A percentile compares a stretch with the other conserved stretches of the same genome.
Evolutionary conservation across 1,140 invertebrate species (phyloP).

Genomic region (Drosophila murphyi): DNA sequence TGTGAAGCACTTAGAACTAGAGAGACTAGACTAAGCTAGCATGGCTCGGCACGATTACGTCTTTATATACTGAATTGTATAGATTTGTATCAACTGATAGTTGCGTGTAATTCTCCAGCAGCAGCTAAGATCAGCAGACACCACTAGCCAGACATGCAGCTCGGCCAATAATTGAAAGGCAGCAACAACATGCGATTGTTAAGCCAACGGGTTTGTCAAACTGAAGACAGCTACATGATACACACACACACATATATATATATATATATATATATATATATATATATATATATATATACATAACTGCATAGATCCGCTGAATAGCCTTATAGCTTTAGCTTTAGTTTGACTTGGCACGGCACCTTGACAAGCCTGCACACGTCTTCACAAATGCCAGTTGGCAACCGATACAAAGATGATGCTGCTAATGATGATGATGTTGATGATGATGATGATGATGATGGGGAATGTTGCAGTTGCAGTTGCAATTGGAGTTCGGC

Average conservation of each 20-base stretch:
- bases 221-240: slow-evolving; percentile 22
- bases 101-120: slow-evolving; percentile 44
- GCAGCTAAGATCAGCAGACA: slow-evolving; percentile 8
- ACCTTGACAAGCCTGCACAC: slow-evolving; percentile 75
- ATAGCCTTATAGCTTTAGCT: slow-evolving; percentile 6
- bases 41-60: slow-evolving; percentile 56
- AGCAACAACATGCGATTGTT: slow-evolving; percentile 64
- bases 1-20: slow-evolving; percentile 42
- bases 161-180: slow-evolving; percentile 73
- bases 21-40: slow-evolving; percentile 17
- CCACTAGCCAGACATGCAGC: slow-evolving; percentile 29
- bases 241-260: not conserved
- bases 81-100: slow-evolving; percentile 81
- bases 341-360: slow-evolving; percentile 30
- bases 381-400: slow-evolving; percentile 69
- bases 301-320: slow-evolving; percentile 6
- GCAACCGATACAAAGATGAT: slow-evolving; percentile 33
- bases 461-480: not conserved
- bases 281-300: no score
- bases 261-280: no score
- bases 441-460: slow-evolving; percentile 8
- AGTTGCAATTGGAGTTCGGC: not conserved
- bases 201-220: slow-evolving; percentile 67
- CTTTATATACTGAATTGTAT: slow-evolving; percentile 62
- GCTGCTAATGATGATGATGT: not conserved